Conservation (phyloP, 2,113 vertebrate species). For the Phycodurus eques region DNA sequence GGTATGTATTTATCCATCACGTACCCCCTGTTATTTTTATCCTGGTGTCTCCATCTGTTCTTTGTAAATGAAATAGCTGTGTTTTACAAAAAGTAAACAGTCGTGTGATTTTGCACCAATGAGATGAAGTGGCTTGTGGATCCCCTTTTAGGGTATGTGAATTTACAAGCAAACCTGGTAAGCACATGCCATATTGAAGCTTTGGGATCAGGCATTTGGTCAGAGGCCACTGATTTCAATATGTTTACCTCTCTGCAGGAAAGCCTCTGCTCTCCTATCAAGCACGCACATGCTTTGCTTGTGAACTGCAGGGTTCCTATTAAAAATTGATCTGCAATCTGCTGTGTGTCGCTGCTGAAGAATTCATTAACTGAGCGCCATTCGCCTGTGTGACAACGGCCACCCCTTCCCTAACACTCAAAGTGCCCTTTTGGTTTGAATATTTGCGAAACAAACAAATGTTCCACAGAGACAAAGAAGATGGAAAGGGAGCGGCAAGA, state of each 20-base stretch:
- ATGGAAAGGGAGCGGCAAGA: conserved; percentile 15
- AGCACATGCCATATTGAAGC: conserved; percentile 19
- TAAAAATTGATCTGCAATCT: conserved; percentile 81
- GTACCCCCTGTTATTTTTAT: neutral
- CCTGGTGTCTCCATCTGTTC: neutral
- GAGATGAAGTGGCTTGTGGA: conserved; percentile 14
- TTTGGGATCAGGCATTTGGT: conserved; percentile 54
- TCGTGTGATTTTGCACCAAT: conserved; percentile 1
- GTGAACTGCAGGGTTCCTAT: conserved; percentile 72
- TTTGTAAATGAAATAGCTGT: conserved; percentile 9
- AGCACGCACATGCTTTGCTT: conserved; percentile 47
- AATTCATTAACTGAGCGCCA: conserved; percentile 73
- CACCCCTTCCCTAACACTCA: neutral
- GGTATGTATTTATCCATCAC: neutral
- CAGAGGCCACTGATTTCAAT: conserved; percentile 71
- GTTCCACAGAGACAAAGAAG: conserved; percentile 43
- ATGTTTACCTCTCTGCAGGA: conserved; percentile 67
- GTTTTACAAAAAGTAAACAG: conserved; percentile 14
- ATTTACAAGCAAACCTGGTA: conserved; percentile 6
- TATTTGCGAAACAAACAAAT: conserved; percentile 68
- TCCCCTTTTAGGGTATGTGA: conserved; percentile 20
- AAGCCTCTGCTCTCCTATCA: conserved; percentile 65
- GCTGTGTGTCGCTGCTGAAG: conserved; percentile 72
- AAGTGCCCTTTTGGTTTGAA: conserved; percentile 55
- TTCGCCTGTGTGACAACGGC: conserved; percentile 40